phyloP scores from a whole-genome alignment of 2,797 vertebrate species.

The Schizopygopsis malacanthus region DNA sequence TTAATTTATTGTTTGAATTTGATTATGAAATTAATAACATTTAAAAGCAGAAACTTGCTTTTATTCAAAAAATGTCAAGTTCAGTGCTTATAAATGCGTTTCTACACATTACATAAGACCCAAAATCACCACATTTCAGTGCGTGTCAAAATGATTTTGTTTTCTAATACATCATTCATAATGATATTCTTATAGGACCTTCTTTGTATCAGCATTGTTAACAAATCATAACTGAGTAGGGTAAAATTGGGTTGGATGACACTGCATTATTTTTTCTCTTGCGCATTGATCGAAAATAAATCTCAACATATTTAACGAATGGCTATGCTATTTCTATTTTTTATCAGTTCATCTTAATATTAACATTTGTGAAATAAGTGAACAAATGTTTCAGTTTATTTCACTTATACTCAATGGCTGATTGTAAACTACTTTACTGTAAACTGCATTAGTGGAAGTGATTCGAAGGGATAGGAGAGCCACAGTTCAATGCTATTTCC shows the following conservation, averaged over 20 bases:
- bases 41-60: not conserved
- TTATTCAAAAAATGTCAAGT: not conserved
- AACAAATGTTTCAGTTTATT: not conserved
- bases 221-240: not conserved
- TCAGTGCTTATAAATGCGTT: not conserved
- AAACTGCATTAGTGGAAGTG: not conserved
- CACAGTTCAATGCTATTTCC: slow-evolving; percentile 44
- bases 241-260: not conserved
- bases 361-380: not conserved
- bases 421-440: not conserved
- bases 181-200: not conserved
- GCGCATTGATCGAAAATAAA: not conserved
- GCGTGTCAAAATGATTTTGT: not conserved
- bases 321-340: not conserved
- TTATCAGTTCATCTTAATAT: not conserved
- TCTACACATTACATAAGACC: not conserved
- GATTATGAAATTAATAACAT: not conserved
- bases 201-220: not conserved
- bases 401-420: not conserved
- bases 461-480: not conserved
- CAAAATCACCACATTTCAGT: not conserved
- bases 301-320: not conserved
- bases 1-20: not conserved
- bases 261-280: not conserved
- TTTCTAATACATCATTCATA: not conserved